These are phyloP conservation scores for Lasiurus cinereus DNA, from an alignment of 2,113 vertebrate genomes.

Conservation along the genomic window DNA sequence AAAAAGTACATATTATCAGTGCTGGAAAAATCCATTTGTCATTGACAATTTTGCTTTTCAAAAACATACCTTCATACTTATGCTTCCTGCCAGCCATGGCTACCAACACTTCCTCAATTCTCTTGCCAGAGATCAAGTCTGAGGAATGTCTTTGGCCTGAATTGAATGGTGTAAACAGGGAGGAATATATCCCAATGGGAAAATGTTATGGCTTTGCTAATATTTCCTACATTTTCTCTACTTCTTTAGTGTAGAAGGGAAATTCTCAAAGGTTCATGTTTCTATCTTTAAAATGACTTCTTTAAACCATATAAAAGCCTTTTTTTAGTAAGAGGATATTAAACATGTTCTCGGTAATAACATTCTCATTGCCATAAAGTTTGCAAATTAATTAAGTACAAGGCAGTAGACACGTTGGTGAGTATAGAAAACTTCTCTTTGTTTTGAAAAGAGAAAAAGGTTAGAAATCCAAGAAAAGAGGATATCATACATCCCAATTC, in stretches of 20 bases:
- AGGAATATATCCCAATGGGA: slow-evolving; percentile 61
- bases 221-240: slow-evolving; percentile 71
- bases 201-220: slow-evolving; percentile 68
- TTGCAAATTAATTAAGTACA: slow-evolving; percentile 62
- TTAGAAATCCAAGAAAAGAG: slow-evolving; percentile 53
- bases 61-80: slow-evolving; percentile 72
- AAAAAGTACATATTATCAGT: slow-evolving; percentile 59
- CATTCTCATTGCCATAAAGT: slow-evolving; percentile 26
- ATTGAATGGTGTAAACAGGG: slow-evolving; percentile 64
- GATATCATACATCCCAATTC: slow-evolving; percentile 17
- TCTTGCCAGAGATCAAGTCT: slow-evolving; percentile 70
- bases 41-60: slow-evolving; percentile 74
- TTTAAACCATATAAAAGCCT: slow-evolving; percentile 43
- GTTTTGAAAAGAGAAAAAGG: slow-evolving; percentile 24
- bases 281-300: slow-evolving; percentile 67
- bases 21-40: slow-evolving; percentile 75
- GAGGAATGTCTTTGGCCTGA: slow-evolving; percentile 74
- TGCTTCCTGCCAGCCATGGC: slow-evolving; percentile 61
- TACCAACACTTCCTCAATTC: slow-evolving; percentile 75
- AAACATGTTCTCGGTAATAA: slow-evolving; percentile 60
- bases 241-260: slow-evolving; percentile 58
- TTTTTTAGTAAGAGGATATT: slow-evolving; percentile 47
- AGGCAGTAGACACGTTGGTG: slow-evolving; percentile 31
- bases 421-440: slow-evolving; percentile 21
- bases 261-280: slow-evolving; percentile 62